These are phyloP conservation scores for Porites cylindrica DNA, from an alignment of 92 coral and sea anemone genomes.

Conservation along the genomic window DNA sequence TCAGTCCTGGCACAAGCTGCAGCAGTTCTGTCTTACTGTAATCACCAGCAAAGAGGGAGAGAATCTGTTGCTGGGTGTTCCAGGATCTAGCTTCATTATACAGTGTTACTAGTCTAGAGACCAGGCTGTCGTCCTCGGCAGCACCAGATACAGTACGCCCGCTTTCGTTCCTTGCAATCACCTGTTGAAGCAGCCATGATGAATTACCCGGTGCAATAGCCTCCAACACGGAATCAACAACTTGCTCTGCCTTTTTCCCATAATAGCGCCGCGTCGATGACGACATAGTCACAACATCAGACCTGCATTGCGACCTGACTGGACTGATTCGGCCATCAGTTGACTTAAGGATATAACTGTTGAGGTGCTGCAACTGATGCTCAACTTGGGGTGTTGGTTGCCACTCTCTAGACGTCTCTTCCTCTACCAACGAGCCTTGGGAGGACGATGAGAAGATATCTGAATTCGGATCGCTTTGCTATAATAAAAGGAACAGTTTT, in stretches of 20 bases:
- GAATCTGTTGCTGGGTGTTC: constrained; percentile 45
- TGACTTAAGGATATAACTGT: constrained; percentile 27
- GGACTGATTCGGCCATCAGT: constrained; percentile 46
- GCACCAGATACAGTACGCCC: constrained; percentile 9
- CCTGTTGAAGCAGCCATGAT: constrained; percentile 55
- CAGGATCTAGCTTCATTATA: constrained; percentile 48
- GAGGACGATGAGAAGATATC: constrained; percentile 36
- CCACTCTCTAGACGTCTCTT: constrained; percentile 42
- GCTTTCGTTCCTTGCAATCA: constrained; percentile 11
- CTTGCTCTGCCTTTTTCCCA: constrained; percentile 48
- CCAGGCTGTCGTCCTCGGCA: constrained; percentile 34
- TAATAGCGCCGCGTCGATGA: constrained; percentile 42
- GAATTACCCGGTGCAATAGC: constrained; percentile 66
- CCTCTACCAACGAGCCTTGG: constrained; percentile 32
- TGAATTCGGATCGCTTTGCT: constrained; percentile 41
- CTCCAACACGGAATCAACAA: constrained; percentile 48
- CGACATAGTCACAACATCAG: constrained; percentile 44
- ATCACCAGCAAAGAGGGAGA: constrained; percentile 43
- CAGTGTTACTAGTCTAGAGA: constrained; percentile 39
- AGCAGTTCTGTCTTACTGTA: constrained; percentile 42
- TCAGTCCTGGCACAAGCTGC: constrained; percentile 53
- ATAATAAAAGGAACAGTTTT: not conserved
- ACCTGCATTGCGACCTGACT: constrained; percentile 39
- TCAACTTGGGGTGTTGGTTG: constrained; percentile 41
- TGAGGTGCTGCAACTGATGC: constrained; percentile 44